Percentiles rank a stretch among this genome's conserved stretches.
Evolutionary conservation across 2,888 invertebrate species (phyloP).

Genomic region (Bombylius major): DNA sequence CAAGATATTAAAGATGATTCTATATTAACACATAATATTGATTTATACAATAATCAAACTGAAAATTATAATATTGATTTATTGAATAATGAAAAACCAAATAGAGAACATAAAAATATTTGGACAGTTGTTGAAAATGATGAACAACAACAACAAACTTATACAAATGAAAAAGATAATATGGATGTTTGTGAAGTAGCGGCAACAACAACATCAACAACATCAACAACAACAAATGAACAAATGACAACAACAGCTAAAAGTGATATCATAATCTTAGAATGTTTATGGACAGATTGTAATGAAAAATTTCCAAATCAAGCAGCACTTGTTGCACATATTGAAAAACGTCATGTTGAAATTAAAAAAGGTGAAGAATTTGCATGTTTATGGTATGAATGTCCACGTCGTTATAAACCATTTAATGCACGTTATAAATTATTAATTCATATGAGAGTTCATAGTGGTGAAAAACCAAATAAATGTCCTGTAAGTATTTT

Average conservation of each 20-base stretch:
- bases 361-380: slow-evolving; percentile 77
- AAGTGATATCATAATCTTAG: slow-evolving; percentile 6
- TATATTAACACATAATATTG: slow-evolving; percentile 4
- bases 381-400: slow-evolving; percentile 88
- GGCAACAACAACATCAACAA: slow-evolving; percentile 11
- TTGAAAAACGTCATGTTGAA: slow-evolving; percentile 80
- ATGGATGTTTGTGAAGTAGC: background rate
- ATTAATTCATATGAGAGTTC: slow-evolving; percentile 91
- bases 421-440: slow-evolving; percentile 98
- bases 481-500: slow-evolving; percentile 78
- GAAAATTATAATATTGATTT: slow-evolving; percentile 27
- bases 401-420: slow-evolving; percentile 74
- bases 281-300: slow-evolving; percentile 81
- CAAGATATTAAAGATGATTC: no score
- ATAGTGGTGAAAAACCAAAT: slow-evolving; percentile 97
- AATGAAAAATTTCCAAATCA: slow-evolving; percentile 67
- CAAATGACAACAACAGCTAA: background rate
- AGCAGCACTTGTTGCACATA: slow-evolving; percentile 66
- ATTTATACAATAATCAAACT: slow-evolving; percentile 21
- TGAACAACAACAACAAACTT: slow-evolving; percentile 14
- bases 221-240: slow-evolving; percentile 6
- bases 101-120: slow-evolving; percentile 34
- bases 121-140: slow-evolving; percentile 33
- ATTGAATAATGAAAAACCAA: slow-evolving; percentile 23
- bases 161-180: background rate